phyloP scores from a whole-genome alignment of 1,140 invertebrate species.

The Cydia strobilella region DNA sequence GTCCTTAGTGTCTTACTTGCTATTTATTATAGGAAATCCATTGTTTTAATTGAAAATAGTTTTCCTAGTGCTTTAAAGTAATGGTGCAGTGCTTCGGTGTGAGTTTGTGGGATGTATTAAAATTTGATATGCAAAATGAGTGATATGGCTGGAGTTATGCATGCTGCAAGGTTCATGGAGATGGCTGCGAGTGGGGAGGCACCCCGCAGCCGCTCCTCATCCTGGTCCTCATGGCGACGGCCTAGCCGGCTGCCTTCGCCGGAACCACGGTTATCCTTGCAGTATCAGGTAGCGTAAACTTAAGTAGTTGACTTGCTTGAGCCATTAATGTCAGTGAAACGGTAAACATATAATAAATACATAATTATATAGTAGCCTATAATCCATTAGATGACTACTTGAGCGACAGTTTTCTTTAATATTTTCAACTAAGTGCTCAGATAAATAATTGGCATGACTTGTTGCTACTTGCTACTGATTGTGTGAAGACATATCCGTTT shows the following conservation, averaged over 20 bases:
- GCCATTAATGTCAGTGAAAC: background rate
- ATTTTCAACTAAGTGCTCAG: background rate
- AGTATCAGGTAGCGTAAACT: slow-evolving; percentile 54
- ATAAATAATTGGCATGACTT: background rate
- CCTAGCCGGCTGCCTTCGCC: slow-evolving; percentile 48
- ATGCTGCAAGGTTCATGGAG: slow-evolving; percentile 58
- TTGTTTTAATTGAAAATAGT: slow-evolving; percentile 36
- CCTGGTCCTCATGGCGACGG: slow-evolving; percentile 59
- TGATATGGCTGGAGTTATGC: slow-evolving; percentile 59
- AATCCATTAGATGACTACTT: no score
- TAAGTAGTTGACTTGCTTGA: background rate
- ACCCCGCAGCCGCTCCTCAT: slow-evolving; percentile 61
- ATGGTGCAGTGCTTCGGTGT: slow-evolving; percentile 52
- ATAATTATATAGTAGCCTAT: no score
- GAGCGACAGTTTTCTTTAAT: background rate
- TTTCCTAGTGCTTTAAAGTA: slow-evolving; percentile 46
- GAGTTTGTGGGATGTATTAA: slow-evolving; percentile 39
- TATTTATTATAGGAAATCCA: slow-evolving; percentile 44
- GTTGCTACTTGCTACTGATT: background rate
- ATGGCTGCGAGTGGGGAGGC: slow-evolving; percentile 43
- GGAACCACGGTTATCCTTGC: slow-evolving; percentile 67
- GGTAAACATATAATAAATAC: no score
- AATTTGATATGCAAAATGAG: slow-evolving; percentile 51
- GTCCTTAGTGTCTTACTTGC: slow-evolving; percentile 50
- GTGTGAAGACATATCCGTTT: background rate